Conservation (phyloP, 2,888 invertebrate genomes). For the Scaeva pyrastri region DNA sequence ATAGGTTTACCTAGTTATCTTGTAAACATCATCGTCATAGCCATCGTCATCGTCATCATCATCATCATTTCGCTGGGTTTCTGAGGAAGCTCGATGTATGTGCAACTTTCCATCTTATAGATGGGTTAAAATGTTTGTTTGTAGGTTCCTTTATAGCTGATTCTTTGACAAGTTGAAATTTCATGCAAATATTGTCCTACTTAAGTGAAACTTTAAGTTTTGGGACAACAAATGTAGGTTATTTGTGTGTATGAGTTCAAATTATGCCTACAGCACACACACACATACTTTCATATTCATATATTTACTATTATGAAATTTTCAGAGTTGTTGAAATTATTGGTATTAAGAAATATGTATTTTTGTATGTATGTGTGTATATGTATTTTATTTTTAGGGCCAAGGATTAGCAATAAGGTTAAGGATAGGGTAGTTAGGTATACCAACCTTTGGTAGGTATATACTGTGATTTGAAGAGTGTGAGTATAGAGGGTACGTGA, state of each 20-base stretch:
- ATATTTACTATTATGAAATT: slow-evolving; percentile 4
- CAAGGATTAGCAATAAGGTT: slow-evolving; percentile 29
- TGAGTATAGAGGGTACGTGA: slow-evolving; percentile 1
- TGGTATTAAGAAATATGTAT: slow-evolving; percentile 23
- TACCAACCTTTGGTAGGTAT: background rate
- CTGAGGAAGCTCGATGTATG: background rate
- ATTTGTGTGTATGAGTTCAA: slow-evolving; percentile 7
- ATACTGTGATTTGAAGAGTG: no score
- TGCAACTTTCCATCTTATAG: background rate
- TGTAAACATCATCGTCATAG: slow-evolving; percentile 38
- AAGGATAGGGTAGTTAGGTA: background rate
- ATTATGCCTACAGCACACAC: no score
- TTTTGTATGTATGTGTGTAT: background rate
- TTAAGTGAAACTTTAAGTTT: slow-evolving; percentile 57
- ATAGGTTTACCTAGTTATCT: slow-evolving; percentile 3
- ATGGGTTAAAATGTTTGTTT: slow-evolving; percentile 19
- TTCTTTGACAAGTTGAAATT: slow-evolving; percentile 45
- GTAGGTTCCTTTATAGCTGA: slow-evolving; percentile 10
- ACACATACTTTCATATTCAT: slow-evolving; percentile 40
- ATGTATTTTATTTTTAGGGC: slow-evolving; percentile 16
- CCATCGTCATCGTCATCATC: slow-evolving; percentile 8
- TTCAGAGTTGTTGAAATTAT: slow-evolving; percentile 36
- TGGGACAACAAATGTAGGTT: background rate
- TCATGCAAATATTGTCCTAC: slow-evolving; percentile 62
- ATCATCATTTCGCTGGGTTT: slow-evolving; percentile 1